Percentiles rank a stretch among this genome's conserved stretches.
Conservation (phyloP, 2,888 invertebrate genomes). For the Caenorhabditis doughertyi region DNA sequence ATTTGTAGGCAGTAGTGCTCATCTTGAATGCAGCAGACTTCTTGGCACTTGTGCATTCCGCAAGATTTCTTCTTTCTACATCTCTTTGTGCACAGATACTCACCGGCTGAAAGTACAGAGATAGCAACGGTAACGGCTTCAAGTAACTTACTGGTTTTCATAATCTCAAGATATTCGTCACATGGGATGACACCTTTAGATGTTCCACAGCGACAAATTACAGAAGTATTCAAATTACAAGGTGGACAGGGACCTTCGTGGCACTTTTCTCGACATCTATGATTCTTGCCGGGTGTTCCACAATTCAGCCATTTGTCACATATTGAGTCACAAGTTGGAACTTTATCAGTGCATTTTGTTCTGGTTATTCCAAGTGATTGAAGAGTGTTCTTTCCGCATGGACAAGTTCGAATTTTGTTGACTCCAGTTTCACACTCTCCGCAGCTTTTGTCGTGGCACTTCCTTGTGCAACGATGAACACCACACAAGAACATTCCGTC, state of each 20-base stretch:
- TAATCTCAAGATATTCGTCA: slow-evolving; percentile 65
- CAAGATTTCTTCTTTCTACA: slow-evolving; percentile 88
- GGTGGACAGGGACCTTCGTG: slow-evolving; percentile 89
- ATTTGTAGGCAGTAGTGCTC: slow-evolving; percentile 89
- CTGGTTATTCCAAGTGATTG: slow-evolving; percentile 82
- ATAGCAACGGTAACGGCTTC: too few species aligned
- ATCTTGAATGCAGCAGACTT: slow-evolving; percentile 91
- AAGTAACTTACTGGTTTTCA: slow-evolving; percentile 51
- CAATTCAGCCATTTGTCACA: slow-evolving; percentile 88
- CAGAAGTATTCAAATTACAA: slow-evolving; percentile 88
- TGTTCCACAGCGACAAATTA: slow-evolving; percentile 91
- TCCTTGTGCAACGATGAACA: slow-evolving; percentile 87
- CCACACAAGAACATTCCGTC: slow-evolving; percentile 83
- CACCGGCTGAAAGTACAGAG: slow-evolving; percentile 57
- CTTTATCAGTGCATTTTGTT: slow-evolving; percentile 88
- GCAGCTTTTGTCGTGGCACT: slow-evolving; percentile 84
- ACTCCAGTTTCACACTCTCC: slow-evolving; percentile 87
- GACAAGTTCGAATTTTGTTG: slow-evolving; percentile 87
- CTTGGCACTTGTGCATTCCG: slow-evolving; percentile 90
- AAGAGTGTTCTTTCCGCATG: slow-evolving; percentile 88
- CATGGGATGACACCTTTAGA: slow-evolving; percentile 86
- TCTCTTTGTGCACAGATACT: slow-evolving; percentile 88
- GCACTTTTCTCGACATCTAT: slow-evolving; percentile 87
- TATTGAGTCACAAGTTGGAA: slow-evolving; percentile 89
- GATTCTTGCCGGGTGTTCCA: slow-evolving; percentile 86